phyloP scores from a whole-genome alignment of 2,888 invertebrate genomes.

The Pinctada fucata region DNA sequence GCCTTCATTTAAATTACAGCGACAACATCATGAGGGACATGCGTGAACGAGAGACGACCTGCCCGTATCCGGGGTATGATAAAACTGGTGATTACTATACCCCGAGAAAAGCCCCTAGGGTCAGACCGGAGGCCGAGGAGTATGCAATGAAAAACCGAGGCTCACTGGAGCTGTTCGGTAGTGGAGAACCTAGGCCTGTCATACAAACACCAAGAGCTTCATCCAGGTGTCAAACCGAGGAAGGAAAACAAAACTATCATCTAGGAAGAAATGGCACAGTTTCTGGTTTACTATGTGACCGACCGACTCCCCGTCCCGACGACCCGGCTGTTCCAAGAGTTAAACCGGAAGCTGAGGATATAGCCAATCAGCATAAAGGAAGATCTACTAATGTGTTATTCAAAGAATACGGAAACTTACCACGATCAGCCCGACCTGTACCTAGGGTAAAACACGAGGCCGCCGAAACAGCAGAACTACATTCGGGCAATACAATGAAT shows the following conservation, averaged over 20 bases:
- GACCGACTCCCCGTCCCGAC: conserved; percentile 59
- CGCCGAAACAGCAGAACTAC: conserved; percentile 50
- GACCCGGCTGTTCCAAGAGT: conserved; percentile 56
- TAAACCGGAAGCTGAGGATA: conserved; percentile 61
- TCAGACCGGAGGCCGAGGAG: conserved; percentile 70
- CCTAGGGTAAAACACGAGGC: conserved; percentile 61
- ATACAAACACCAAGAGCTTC: conserved; percentile 50
- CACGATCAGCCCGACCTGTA: conserved; percentile 50
- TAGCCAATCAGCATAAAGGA: conserved; percentile 60
- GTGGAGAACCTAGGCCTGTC: conserved; percentile 47
- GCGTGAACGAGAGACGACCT: background rate
- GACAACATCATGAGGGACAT: background rate
- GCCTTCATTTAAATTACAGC: too few relatives aligned
- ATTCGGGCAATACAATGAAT: conserved; percentile 62
- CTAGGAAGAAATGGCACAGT: conserved; percentile 62
- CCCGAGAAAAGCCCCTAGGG: conserved; percentile 58
- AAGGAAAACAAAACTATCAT: conserved; percentile 61
- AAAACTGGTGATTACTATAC: conserved; percentile 49
- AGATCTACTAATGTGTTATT: conserved; percentile 55
- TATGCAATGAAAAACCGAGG: conserved; percentile 63
- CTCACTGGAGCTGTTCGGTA: conserved; percentile 58
- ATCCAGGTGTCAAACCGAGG: conserved; percentile 58
- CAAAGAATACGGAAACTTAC: conserved; percentile 54
- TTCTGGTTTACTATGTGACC: conserved; percentile 56
- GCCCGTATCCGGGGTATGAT: conserved; percentile 68